These are phyloP conservation scores for Glossophaga mutica DNA, from an alignment of 2,797 vertebrate genomes.

Conservation along the genomic window DNA sequence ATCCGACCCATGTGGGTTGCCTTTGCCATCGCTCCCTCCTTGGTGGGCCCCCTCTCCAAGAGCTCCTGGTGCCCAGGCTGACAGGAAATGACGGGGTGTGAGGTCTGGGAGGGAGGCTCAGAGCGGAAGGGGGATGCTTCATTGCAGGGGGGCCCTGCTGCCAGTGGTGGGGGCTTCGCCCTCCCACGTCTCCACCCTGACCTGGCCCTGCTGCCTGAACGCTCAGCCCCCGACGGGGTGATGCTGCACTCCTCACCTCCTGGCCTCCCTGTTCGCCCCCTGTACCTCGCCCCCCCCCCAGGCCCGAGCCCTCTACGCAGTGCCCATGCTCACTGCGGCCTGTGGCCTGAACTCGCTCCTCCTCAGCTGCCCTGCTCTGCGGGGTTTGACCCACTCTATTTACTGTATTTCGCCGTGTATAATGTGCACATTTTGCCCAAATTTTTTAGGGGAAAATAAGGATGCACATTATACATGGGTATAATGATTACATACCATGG, in stretches of 20 bases:
- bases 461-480: no score
- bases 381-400: background rate
- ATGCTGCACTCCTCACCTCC: background rate
- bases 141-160: background rate
- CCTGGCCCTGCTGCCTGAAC: accelerated
- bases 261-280: background rate
- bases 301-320: background rate
- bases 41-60: background rate
- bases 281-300: accelerated
- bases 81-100: background rate
- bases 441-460: no score
- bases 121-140: no score
- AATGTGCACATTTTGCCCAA: no score
- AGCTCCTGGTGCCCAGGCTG: background rate
- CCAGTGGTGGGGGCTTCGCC: accelerated
- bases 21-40: background rate
- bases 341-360: background rate
- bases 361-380: background rate
- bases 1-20: background rate
- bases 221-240: background rate
- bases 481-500: no score
- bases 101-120: background rate
- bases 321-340: background rate
- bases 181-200: background rate
- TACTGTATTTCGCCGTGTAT: no score